Percentiles rank a stretch among this genome's conserved stretches.
phyloP scores from a whole-genome alignment of 2,113 vertebrate species.

The Equus quagga region DNA sequence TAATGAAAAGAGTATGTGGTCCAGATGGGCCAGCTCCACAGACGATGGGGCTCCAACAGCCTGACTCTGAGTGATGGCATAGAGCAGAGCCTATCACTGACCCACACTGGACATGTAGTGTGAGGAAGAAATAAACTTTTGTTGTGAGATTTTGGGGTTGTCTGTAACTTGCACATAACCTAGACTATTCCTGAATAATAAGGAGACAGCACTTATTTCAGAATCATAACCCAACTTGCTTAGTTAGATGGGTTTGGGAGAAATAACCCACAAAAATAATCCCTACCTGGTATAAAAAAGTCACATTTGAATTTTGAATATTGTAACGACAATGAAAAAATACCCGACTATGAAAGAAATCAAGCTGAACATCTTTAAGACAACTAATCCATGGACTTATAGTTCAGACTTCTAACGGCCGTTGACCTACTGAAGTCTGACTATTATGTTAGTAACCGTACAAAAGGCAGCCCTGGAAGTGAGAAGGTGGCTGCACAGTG shows the following conservation, averaged over 20 bases:
- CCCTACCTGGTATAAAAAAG: not conserved
- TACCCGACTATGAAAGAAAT: not conserved
- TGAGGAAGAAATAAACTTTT: not conserved
- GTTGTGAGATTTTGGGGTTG: not conserved
- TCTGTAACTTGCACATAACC: not conserved
- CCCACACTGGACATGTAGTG: fast-evolving
- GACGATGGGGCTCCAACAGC: fast-evolving
- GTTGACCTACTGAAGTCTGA: not conserved
- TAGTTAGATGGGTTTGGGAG: not conserved
- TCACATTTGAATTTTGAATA: not conserved
- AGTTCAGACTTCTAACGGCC: not conserved
- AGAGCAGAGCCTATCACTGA: not conserved
- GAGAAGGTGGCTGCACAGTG: not conserved
- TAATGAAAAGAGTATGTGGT: not conserved
- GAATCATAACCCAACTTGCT: not conserved
- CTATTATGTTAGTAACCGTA: not conserved
- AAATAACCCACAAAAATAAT: slow-evolving; percentile 26
- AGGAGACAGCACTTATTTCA: not conserved
- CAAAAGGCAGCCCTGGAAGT: not conserved
- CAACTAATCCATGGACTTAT: not conserved
- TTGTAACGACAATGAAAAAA: not conserved
- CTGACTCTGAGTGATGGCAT: not conserved
- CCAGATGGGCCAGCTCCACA: not conserved
- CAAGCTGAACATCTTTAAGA: not conserved
- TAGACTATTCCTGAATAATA: not conserved